A percentile compares a stretch with the other conserved stretches of the same genome.
phyloP scores from a whole-genome alignment of 2,797 vertebrate genomes.

The Labeo calbasu region DNA sequence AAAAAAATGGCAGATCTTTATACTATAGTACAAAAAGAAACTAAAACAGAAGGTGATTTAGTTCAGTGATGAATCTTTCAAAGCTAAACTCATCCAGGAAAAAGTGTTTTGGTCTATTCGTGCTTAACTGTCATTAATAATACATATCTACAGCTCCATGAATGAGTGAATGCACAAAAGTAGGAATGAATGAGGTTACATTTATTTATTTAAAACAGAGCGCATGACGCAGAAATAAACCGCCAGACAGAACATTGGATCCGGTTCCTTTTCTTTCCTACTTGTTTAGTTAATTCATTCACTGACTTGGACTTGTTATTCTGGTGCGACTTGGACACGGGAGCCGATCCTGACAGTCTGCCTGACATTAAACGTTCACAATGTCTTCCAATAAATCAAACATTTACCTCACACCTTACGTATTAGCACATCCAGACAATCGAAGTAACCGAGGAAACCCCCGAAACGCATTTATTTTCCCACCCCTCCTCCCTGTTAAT shows the following conservation, averaged over 20 bases:
- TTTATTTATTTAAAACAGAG: constrained; percentile 30
- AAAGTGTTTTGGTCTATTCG: constrained; percentile 67
- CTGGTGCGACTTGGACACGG: not conserved
- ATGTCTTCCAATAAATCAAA: constrained; percentile 18
- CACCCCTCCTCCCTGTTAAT: constrained; percentile 43
- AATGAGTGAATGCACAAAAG: constrained; percentile 29
- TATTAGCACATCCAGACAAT: constrained; percentile 15
- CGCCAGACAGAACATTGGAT: constrained; percentile 22
- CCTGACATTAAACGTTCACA: not conserved
- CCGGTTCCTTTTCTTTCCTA: constrained; percentile 5
- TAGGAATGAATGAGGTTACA: constrained; percentile 4
- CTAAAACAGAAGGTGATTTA: not conserved
- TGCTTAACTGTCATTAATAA: constrained; percentile 70
- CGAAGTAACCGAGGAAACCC: constrained; percentile 34
- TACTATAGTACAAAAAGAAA: not conserved
- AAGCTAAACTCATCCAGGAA: constrained; percentile 48
- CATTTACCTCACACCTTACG: constrained; percentile 12
- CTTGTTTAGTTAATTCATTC: constrained; percentile 22
- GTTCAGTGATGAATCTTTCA: constrained; percentile 77
- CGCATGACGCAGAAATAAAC: not conserved
- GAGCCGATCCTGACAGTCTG: constrained; percentile 8
- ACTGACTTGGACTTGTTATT: constrained; percentile 23
- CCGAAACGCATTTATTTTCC: constrained; percentile 42
- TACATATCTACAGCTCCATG: constrained; percentile 59
- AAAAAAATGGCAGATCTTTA: not conserved